Conservation (phyloP, 2,888 invertebrate genomes). For the Erpobdella octoculata region DNA sequence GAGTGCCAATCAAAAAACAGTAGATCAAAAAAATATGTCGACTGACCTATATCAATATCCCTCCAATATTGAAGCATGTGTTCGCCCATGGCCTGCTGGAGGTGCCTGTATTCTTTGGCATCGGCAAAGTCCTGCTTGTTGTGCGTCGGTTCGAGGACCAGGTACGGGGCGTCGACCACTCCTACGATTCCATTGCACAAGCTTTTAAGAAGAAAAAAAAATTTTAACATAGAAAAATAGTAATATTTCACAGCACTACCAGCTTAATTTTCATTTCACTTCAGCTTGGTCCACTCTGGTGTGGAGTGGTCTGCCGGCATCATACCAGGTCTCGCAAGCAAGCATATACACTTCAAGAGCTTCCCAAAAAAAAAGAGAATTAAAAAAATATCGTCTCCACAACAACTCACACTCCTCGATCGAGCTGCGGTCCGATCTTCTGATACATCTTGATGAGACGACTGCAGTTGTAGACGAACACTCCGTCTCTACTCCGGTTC, state of each 20-base stretch:
- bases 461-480: slow-evolving; percentile 55
- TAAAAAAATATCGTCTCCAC: background rate
- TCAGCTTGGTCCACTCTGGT: too few relatives aligned
- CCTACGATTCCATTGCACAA: slow-evolving; percentile 49
- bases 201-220: slow-evolving; percentile 39
- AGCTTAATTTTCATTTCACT: too few relatives aligned
- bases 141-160: slow-evolving; percentile 54
- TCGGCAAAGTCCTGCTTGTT: slow-evolving; percentile 56
- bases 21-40: too few relatives aligned
- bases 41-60: slow-evolving; percentile 43
- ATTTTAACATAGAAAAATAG: too few relatives aligned
- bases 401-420: slow-evolving; percentile 50
- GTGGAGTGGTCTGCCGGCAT: too few relatives aligned
- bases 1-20: too few relatives aligned
- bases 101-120: slow-evolving; percentile 52
- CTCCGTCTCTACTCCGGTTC: slow-evolving; percentile 51
- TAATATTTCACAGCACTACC: too few relatives aligned
- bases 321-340: too few relatives aligned
- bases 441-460: slow-evolving; percentile 55
- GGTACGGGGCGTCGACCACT: slow-evolving; percentile 54
- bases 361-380: background rate
- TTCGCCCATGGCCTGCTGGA: slow-evolving; percentile 52
- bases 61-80: slow-evolving; percentile 55
- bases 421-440: slow-evolving; percentile 52
- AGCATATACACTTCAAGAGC: too few relatives aligned